Conservation (phyloP, 2,113 vertebrate genomes). For the Circaetus gallicus region DNA sequence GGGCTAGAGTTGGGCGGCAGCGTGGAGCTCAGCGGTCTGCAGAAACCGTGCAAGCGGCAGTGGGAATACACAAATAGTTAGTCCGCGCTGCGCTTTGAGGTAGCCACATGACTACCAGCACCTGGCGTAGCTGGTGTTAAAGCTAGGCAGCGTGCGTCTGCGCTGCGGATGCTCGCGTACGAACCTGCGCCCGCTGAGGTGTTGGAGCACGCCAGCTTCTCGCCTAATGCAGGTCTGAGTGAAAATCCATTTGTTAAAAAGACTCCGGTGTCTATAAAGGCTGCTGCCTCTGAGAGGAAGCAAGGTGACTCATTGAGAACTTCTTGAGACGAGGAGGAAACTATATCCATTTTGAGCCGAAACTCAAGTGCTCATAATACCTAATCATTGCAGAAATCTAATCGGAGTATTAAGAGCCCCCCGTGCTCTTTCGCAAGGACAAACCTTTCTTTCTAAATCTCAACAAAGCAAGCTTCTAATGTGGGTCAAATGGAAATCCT, state of each 20-base stretch:
- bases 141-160: neutral
- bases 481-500: conserved; percentile 22
- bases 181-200: neutral
- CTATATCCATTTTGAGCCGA: neutral
- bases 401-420: neutral
- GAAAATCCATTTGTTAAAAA: neutral
- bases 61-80: neutral
- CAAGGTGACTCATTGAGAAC: neutral
- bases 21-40: neutral
- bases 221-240: neutral
- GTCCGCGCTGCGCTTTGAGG: neutral
- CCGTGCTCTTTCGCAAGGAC: neutral
- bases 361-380: neutral
- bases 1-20: neutral
- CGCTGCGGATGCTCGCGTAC: accelerated
- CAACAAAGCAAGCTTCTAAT: conserved; percentile 8
- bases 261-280: neutral
- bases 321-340: neutral
- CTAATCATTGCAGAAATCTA: neutral
- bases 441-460: conserved; percentile 15
- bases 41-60: neutral
- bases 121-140: neutral
- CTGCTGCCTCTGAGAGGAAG: neutral
- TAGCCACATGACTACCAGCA: neutral
- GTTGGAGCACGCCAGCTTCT: neutral